These are phyloP conservation scores for Mus pahari DNA, from an alignment of 2,113 vertebrate species.

Conservation along the genomic window DNA sequence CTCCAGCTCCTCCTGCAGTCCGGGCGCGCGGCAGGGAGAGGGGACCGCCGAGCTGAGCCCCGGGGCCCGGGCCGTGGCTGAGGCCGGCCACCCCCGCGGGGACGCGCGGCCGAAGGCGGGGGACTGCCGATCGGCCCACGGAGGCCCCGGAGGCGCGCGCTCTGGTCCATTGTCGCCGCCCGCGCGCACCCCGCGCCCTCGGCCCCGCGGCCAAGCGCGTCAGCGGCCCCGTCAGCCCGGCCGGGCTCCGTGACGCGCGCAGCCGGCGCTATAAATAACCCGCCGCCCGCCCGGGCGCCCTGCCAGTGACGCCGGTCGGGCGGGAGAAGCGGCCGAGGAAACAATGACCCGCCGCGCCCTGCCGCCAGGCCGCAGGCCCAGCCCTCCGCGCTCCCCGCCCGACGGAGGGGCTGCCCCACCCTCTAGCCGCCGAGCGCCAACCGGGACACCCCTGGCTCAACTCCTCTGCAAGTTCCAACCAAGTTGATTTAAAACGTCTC, in stretches of 20 bases:
- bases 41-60: neutral
- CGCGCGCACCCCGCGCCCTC: constrained; percentile 63
- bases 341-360: constrained; percentile 60
- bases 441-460: neutral
- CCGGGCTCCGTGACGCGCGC: constrained; percentile 86
- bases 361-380: neutral
- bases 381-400: neutral
- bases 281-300: constrained; percentile 37
- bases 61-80: neutral
- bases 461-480: neutral
- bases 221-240: constrained; percentile 84
- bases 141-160: constrained; percentile 63
- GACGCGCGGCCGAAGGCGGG: neutral
- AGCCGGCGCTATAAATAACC: constrained; percentile 80
- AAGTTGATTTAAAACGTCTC: neutral
- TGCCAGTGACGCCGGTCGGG: constrained; percentile 71
- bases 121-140: neutral
- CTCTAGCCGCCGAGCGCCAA: neutral
- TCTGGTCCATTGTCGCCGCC: constrained; percentile 72
- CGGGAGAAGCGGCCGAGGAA: constrained; percentile 64
- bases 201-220: constrained; percentile 84
- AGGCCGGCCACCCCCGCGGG: neutral
- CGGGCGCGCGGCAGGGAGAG: neutral
- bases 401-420: too few relatives aligned
- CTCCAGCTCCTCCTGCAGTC: constrained; percentile 60